These are phyloP conservation scores for Neogobius melanostomus DNA, from an alignment of 2,113 vertebrate genomes.

Conservation along the genomic window DNA sequence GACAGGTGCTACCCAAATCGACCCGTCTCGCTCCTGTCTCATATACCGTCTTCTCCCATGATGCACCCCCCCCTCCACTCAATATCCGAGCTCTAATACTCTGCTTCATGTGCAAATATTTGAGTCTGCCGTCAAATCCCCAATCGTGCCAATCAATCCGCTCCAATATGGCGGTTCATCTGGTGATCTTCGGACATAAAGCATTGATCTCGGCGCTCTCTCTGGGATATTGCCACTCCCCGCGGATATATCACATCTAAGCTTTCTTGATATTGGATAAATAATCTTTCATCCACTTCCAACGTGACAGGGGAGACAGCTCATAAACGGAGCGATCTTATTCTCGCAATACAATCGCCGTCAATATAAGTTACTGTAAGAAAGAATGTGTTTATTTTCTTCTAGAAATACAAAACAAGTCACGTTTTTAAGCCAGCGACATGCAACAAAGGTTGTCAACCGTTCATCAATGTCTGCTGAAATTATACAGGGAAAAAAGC, in stretches of 20 bases:
- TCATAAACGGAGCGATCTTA: slow-evolving; percentile 28
- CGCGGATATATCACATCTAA: slow-evolving; percentile 39
- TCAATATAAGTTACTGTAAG: background rate
- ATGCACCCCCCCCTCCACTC: slow-evolving; percentile 35
- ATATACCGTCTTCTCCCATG: slow-evolving; percentile 20
- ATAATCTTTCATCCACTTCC: slow-evolving; percentile 43
- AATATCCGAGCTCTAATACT: slow-evolving; percentile 59
- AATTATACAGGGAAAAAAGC: too few relatives aligned
- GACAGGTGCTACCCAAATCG: background rate
- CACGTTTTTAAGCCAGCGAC: too few relatives aligned
- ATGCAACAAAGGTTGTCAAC: too few relatives aligned
- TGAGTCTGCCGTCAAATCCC: slow-evolving; percentile 64
- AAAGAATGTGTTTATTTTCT: too few relatives aligned
- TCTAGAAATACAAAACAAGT: too few relatives aligned
- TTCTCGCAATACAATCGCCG: slow-evolving; percentile 25
- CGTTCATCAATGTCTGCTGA: too few relatives aligned
- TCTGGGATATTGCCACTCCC: slow-evolving; percentile 21
- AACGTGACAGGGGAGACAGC: slow-evolving; percentile 27
- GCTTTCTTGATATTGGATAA: slow-evolving; percentile 50
- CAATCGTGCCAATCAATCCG: slow-evolving; percentile 63
- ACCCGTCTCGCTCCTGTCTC: background rate
- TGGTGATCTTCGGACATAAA: slow-evolving; percentile 29
- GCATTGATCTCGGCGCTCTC: slow-evolving; percentile 52
- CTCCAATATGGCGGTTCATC: slow-evolving; percentile 59
- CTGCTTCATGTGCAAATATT: slow-evolving; percentile 73